These are phyloP conservation scores for Synchiropus splendidus DNA, from an alignment of 2,113 vertebrate species.

Conservation along the genomic window DNA sequence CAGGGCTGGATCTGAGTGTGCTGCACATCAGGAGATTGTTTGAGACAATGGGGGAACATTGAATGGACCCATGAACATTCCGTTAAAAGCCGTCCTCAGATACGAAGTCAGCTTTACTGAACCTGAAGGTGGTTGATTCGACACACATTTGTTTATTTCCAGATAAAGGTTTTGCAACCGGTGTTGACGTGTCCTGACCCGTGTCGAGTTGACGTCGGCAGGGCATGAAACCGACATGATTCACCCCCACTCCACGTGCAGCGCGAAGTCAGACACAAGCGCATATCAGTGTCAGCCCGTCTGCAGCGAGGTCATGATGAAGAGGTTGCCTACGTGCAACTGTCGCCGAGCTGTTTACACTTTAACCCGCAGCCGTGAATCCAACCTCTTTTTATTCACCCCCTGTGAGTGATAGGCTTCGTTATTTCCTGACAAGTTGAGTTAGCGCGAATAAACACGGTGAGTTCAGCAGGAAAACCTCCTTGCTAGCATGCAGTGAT, in stretches of 20 bases:
- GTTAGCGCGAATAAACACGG: conserved; percentile 11
- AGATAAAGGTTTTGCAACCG: too few relatives aligned
- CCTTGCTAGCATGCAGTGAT: too few relatives aligned
- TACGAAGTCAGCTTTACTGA: not conserved
- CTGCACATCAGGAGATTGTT: not conserved
- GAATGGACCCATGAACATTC: too few relatives aligned
- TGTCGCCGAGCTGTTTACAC: conserved; percentile 15
- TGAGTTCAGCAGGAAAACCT: too few relatives aligned
- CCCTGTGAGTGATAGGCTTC: not conserved
- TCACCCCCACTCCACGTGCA: conserved; percentile 1
- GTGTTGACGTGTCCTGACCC: too few relatives aligned
- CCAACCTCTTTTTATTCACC: conserved; percentile 7
- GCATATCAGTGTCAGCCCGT: conserved; percentile 6
- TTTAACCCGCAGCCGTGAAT: conserved; percentile 19
- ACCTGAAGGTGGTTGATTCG: not conserved
- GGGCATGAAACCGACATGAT: not conserved
- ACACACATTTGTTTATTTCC: not conserved
- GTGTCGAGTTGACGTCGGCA: too few relatives aligned
- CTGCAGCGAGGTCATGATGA: conserved; percentile 2
- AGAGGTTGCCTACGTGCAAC: conserved; percentile 18
- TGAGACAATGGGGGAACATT: not conserved
- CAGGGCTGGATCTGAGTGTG: conserved; percentile 13
- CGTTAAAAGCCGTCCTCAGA: too few relatives aligned
- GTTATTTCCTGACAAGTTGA: conserved; percentile 12
- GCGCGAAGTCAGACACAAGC: conserved; percentile 17